phyloP scores from a whole-genome alignment of 2,888 invertebrate genomes.

The Athetis lepigone region DNA sequence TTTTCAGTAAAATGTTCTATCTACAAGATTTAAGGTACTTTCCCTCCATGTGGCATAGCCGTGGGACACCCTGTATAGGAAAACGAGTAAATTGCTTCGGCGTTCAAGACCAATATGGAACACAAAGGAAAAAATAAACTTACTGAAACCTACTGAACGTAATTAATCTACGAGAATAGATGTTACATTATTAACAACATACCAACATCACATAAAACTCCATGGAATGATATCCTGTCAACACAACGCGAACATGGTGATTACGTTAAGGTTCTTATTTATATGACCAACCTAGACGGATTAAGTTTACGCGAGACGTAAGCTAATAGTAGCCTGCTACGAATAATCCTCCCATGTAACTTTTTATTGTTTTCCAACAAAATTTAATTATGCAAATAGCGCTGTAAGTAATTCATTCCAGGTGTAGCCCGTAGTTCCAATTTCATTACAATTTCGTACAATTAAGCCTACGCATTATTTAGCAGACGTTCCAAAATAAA shows the following conservation, averaged over 20 bases:
- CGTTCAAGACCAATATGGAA: neutral
- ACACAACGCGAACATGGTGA: constrained; percentile 46
- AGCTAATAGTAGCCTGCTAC: constrained; percentile 50
- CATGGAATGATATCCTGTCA: constrained; percentile 51
- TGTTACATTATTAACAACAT: constrained; percentile 25
- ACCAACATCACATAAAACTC: constrained; percentile 37
- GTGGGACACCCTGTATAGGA: neutral
- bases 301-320: constrained; percentile 52
- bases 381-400: constrained; percentile 67
- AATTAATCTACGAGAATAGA: constrained; percentile 31
- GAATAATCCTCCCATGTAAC: constrained; percentile 16
- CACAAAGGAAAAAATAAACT: constrained; percentile 12
- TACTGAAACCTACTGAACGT: too few relatives aligned
- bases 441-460: constrained; percentile 70
- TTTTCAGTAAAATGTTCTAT: too few relatives aligned
- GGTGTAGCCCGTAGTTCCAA: constrained; percentile 69
- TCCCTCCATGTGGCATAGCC: too few relatives aligned
- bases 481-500: constrained; percentile 72
- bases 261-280: constrained; percentile 53
- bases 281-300: constrained; percentile 47
- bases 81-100: neutral
- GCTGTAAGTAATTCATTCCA: constrained; percentile 58
- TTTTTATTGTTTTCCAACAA: constrained; percentile 45
- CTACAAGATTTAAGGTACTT: too few relatives aligned
- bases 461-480: constrained; percentile 67